phyloP scores from a whole-genome alignment of 2,797 vertebrate species.

The Perdix hodgsoniae region DNA sequence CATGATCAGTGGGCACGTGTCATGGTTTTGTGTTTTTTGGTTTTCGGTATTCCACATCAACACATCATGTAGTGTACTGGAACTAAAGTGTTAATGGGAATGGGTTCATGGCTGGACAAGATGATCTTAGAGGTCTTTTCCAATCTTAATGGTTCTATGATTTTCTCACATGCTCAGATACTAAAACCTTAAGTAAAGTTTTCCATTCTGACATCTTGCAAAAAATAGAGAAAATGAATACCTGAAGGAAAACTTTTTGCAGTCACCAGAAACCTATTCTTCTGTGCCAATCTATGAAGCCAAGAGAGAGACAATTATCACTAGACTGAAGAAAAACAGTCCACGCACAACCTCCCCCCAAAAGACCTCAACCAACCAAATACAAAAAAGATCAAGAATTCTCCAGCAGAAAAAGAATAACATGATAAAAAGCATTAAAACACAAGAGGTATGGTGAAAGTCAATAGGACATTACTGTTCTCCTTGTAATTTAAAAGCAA shows the following conservation, averaged over 20 bases:
- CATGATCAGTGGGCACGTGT: no score
- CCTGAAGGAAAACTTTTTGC: background rate
- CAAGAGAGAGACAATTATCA: background rate
- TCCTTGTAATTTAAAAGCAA: background rate
- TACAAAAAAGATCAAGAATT: background rate
- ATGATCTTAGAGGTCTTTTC: no score
- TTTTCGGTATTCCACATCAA: no score
- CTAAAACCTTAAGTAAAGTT: background rate
- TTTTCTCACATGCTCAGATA: background rate
- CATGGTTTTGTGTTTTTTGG: no score
- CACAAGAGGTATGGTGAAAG: background rate
- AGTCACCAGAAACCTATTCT: background rate
- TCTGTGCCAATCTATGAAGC: background rate
- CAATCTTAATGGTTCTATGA: no score
- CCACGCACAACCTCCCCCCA: background rate
- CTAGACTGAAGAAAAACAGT: background rate
- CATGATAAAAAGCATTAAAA: background rate
- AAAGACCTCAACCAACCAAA: background rate
- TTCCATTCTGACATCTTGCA: background rate
- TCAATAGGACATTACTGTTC: background rate
- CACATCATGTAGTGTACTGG: no score
- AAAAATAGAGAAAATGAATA: background rate
- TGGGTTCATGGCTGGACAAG: no score
- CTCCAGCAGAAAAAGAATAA: background rate
- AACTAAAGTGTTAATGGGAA: no score